These are phyloP conservation scores for Apodemus sylvaticus DNA, from an alignment of 2,113 vertebrate species.

Conservation along the genomic window DNA sequence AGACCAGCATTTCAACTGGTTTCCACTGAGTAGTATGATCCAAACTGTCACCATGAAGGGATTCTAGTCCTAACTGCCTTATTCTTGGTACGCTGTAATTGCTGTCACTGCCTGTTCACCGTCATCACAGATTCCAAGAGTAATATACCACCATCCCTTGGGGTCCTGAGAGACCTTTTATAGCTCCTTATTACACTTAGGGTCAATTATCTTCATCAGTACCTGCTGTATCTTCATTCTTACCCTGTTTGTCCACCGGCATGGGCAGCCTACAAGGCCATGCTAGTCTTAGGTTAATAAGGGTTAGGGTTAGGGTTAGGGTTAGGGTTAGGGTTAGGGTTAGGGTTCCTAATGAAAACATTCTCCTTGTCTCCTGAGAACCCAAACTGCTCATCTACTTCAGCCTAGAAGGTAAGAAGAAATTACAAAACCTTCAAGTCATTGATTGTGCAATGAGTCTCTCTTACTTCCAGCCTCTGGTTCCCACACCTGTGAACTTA, in stretches of 20 bases:
- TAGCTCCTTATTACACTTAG: neutral
- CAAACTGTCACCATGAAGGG: neutral
- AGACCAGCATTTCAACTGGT: neutral
- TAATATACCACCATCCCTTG: neutral
- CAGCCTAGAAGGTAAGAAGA: neutral
- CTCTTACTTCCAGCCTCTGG: neutral
- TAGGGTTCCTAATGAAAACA: neutral
- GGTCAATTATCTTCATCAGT: neutral
- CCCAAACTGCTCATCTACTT: neutral
- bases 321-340: too few species aligned
- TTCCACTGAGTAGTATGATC: neutral
- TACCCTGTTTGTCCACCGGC: neutral
- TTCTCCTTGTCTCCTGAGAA: neutral
- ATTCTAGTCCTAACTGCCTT: neutral
- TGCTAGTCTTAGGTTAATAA: neutral
- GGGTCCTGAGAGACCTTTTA: neutral
- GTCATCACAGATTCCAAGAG: neutral
- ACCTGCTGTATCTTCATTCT: neutral
- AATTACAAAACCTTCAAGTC: neutral
- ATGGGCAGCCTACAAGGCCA: neutral
- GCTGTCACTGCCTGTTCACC: neutral
- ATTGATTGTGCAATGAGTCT: neutral
- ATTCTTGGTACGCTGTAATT: neutral
- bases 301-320: neutral
- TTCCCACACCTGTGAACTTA: neutral